phyloP scores from a whole-genome alignment of 2,113 vertebrate species.

The Zapornia atra region DNA sequence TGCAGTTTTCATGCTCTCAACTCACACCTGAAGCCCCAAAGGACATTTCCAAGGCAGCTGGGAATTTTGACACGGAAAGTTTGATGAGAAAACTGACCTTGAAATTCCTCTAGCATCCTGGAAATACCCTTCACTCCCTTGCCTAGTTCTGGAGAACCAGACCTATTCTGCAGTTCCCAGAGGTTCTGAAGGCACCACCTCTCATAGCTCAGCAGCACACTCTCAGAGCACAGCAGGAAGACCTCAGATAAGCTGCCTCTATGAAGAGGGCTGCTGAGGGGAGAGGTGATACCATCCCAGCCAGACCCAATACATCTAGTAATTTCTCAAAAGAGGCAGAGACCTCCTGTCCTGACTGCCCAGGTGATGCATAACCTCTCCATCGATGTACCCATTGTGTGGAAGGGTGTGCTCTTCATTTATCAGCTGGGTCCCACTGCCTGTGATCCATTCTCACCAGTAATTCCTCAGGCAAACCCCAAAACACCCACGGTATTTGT shows the following conservation, averaged over 20 bases:
- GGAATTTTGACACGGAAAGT: background rate
- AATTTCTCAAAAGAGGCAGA: background rate
- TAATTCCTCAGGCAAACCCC: background rate
- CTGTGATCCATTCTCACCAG: background rate
- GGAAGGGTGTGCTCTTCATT: background rate
- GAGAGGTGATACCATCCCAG: background rate
- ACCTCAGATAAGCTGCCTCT: background rate
- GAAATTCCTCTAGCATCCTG: background rate
- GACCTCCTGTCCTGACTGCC: background rate
- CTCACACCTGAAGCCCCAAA: background rate
- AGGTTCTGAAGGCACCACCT: background rate
- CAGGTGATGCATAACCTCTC: fast-evolving
- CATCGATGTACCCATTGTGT: no score
- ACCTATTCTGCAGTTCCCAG: background rate
- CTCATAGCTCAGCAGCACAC: background rate
- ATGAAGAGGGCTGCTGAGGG: background rate
- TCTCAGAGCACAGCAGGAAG: background rate
- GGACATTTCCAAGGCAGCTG: background rate
- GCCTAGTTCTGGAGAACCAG: background rate
- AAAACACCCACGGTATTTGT: background rate
- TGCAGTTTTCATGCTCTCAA: background rate
- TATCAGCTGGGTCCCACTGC: background rate
- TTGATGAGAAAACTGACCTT: background rate
- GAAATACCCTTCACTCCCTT: background rate
- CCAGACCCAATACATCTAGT: background rate